Base-by-base conservation (phyloP, 2,888 invertebrate genomes). In the Nomada ferruginata region DNA sequence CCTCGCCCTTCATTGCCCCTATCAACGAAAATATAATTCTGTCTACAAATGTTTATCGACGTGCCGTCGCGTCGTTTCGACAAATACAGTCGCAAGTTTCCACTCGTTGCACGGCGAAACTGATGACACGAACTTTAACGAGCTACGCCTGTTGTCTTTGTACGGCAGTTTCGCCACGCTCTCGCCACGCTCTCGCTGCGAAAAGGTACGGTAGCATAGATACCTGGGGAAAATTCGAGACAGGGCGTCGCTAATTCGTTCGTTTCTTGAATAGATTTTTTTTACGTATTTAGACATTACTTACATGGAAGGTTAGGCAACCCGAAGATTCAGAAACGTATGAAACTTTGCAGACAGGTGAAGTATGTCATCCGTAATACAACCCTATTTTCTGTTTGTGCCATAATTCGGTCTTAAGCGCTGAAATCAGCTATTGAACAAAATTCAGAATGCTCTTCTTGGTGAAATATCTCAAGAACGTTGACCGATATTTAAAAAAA, bases 11-110 rank as follows among this genome's bases (percentile, higher is more conserved):
- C 63, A 23, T 18, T 47, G 69, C 50, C 26, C 47, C 23, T 26
- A 72, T 69, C 72, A n/a, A 29, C 55, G 82, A 59, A 47, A 47
- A 55, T 42, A 71, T 63, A 70, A 83, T 70, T 77, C 57, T 23
- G 77, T 74, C 61, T 29, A 23, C 77, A 63, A 83, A 82, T 74
- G 77, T 82, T 83, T 83, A 82, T 82, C 73, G 69, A 74, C 50
- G 36, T 36, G 36, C 36, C 36, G 36, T 36, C 36, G 7, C 36
- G 70, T 82, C 59, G 76, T 81, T 69, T 64, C 64, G 65, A 60
- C 36, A 75, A 66, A 81, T 75, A 71, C 23, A 63, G 61, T 53
- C 66, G 23, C 23, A 26, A 52, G 73, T 73, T 76, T 47, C n/a
- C 20, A 44, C 36, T 65, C 52, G 53, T 42, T 60, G 29, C 55